A percentile compares a stretch with the other conserved stretches of the same genome.
phyloP scores from a whole-genome alignment of 2,113 vertebrate species.

The Grammomys surdaster region DNA sequence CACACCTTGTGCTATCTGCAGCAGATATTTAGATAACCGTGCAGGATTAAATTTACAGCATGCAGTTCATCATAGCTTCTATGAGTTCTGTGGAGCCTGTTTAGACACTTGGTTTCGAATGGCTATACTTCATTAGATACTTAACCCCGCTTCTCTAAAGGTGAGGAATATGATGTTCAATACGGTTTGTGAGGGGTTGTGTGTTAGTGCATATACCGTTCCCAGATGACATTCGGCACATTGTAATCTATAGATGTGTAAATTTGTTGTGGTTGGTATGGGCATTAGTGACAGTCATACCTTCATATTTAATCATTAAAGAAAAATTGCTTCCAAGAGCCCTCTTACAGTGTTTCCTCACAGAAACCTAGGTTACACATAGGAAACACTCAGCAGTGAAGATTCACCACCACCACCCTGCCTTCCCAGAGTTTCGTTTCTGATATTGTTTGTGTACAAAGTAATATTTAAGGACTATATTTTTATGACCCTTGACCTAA shows the following conservation, averaged over 20 bases:
- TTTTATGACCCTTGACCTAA: constrained; percentile 30
- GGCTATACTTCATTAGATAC: background rate
- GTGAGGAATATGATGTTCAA: background rate
- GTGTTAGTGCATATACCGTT: background rate
- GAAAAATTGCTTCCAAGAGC: background rate
- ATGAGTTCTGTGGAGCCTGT: background rate
- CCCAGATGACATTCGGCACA: background rate
- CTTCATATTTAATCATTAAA: constrained; percentile 18
- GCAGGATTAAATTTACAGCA: background rate
- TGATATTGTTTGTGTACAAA: constrained; percentile 12
- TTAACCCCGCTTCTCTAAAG: constrained; percentile 24
- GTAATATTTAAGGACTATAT: constrained; percentile 1
- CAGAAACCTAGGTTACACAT: background rate
- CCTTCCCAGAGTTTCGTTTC: background rate
- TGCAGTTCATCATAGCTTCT: background rate
- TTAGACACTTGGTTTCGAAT: background rate
- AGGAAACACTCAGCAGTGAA: background rate
- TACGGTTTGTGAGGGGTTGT: background rate
- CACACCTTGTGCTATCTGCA: background rate
- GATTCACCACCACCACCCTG: background rate
- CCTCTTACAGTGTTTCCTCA: background rate
- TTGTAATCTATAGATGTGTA: background rate
- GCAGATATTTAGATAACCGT: background rate
- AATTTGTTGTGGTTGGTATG: background rate
- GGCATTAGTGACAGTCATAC: background rate